These are phyloP conservation scores for Smutsia gigantea DNA, from an alignment of 2,797 vertebrate species.

Conservation along the genomic window DNA sequence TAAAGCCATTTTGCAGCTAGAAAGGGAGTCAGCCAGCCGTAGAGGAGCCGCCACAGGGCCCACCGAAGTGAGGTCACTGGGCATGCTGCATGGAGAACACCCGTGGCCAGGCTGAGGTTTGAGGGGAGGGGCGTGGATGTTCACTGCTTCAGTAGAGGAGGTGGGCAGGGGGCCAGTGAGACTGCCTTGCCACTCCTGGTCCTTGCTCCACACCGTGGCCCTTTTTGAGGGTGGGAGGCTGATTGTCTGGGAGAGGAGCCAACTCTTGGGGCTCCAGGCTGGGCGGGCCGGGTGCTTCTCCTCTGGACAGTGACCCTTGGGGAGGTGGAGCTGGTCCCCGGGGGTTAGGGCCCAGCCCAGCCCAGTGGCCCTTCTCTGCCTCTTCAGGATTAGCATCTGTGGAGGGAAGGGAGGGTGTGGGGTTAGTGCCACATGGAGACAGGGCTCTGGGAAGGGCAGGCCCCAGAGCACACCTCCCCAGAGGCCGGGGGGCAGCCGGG, in stretches of 20 bases:
- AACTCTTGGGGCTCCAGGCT: rapidly evolving
- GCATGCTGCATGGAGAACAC: background rate
- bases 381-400: background rate
- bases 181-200: background rate
- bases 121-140: background rate
- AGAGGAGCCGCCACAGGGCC: too few species aligned
- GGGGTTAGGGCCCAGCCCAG: too few species aligned
- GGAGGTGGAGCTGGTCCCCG: background rate
- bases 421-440: background rate
- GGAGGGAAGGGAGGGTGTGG: background rate
- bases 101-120: background rate
- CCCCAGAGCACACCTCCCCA: background rate
- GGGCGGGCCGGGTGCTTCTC: background rate
- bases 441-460: background rate
- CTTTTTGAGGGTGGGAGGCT: background rate
- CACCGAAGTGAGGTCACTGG: background rate
- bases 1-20: background rate
- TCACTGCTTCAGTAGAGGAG: background rate
- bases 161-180: background rate
- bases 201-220: background rate
- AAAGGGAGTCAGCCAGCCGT: background rate
- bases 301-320: background rate
- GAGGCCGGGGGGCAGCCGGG: background rate
- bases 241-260: background rate
- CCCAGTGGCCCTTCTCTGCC: background rate